Percentiles rank a stretch among this genome's conserved stretches.
These are phyloP conservation scores for Geotrypetes seraphini DNA, from an alignment of 2,797 vertebrate species.

Conservation along the genomic window DNA sequence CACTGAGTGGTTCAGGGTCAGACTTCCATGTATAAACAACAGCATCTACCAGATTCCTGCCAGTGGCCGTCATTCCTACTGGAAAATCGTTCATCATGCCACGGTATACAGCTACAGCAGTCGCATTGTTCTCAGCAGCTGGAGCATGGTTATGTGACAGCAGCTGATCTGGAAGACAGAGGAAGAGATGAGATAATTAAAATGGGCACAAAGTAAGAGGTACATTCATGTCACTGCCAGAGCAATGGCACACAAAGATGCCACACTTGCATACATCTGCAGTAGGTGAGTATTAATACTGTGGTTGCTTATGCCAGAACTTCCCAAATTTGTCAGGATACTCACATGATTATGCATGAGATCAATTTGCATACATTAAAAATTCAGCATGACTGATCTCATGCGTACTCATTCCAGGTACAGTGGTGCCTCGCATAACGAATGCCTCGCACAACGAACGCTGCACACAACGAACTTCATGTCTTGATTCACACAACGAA, in stretches of 20 bases:
- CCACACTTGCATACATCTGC: too few species aligned
- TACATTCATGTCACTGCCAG: background rate
- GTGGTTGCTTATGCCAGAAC: background rate
- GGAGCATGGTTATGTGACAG: constrained; percentile 1
- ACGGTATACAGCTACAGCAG: constrained; percentile 54
- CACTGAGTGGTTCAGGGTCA: constrained; percentile 16
- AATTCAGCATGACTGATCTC: too few species aligned
- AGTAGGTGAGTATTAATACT: background rate
- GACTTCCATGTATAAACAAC: constrained; percentile 45
- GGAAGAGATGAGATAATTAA: background rate
- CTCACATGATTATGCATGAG: too few species aligned
- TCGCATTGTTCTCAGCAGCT: background rate
- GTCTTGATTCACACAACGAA: too few species aligned
- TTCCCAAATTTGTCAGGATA: too few species aligned
- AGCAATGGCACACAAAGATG: background rate
- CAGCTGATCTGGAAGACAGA: constrained; percentile 14
- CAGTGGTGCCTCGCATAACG: too few species aligned
- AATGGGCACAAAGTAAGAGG: background rate
- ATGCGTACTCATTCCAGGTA: too few species aligned
- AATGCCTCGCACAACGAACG: too few species aligned
- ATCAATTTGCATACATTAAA: too few species aligned
- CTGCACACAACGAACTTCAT: too few species aligned
- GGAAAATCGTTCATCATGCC: constrained; percentile 40
- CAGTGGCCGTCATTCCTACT: constrained; percentile 31
- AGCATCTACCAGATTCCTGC: constrained; percentile 57